Conservation (phyloP, 2,797 vertebrate genomes). For the Brachymystax lenok region DNA sequence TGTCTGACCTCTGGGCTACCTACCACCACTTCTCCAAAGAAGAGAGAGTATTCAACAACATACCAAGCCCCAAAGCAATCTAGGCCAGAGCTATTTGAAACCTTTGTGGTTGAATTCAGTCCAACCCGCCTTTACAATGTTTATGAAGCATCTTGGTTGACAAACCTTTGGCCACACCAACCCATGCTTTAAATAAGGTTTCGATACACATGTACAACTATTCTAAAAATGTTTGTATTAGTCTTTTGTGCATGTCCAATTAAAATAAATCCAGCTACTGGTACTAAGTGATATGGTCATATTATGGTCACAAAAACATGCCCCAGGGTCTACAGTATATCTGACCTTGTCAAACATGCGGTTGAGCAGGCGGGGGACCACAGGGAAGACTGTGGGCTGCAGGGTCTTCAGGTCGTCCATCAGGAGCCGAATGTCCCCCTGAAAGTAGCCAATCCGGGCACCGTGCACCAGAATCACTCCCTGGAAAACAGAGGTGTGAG, state of each 20-base stretch:
- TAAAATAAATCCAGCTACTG: neutral
- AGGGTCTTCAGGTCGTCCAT: slow-evolving; percentile 96
- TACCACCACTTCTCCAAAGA: no score
- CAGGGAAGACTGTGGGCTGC: slow-evolving; percentile 92
- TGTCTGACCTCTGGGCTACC: no score
- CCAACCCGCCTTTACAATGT: no score
- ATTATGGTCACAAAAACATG: neutral
- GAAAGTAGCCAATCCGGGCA: slow-evolving; percentile 95
- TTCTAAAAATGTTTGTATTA: no score
- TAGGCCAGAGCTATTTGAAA: no score
- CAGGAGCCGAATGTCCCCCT: slow-evolving; percentile 93
- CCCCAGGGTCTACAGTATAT: neutral
- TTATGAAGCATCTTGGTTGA: no score
- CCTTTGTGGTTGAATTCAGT: no score
- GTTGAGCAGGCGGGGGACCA: slow-evolving; percentile 94
- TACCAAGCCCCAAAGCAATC: no score
- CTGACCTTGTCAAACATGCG: slow-evolving; percentile 97
- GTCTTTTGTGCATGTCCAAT: neutral
- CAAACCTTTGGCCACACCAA: no score
- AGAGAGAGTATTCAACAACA: no score
- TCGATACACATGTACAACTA: neutral
- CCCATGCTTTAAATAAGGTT: no score
- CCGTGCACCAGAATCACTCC: slow-evolving; percentile 88
- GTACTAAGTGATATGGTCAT: neutral
- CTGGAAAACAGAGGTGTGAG: slow-evolving; percentile 62